Conservation (phyloP, 1,140 invertebrate species). For the Apis dorsata region DNA sequence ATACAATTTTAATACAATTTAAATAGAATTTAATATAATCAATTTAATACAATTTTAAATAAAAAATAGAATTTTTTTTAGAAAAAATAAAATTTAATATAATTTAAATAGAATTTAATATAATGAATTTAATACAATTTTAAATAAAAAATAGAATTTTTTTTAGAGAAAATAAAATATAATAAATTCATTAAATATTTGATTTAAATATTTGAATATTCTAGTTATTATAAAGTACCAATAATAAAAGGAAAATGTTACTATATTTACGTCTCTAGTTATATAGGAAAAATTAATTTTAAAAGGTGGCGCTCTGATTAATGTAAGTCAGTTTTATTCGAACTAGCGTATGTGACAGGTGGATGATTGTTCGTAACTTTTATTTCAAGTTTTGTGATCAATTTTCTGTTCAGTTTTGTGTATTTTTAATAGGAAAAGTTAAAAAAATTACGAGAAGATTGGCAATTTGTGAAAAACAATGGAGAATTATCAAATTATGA, state of each 20-base stretch:
- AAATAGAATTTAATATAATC: too few species aligned
- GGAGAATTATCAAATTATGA: slow-evolving; percentile 70
- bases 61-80: too few species aligned
- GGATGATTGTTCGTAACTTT: background rate
- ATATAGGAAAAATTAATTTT: background rate
- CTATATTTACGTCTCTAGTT: background rate
- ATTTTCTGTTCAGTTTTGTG: background rate
- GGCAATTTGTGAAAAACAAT: slow-evolving; percentile 81
- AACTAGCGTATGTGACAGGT: background rate
- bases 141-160: background rate
- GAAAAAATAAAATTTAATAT: too few species aligned
- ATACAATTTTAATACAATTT: too few species aligned
- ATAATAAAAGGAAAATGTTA: background rate
- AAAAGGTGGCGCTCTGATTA: background rate
- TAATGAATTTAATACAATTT: background rate
- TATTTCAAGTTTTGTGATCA: background rate
- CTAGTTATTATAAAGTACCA: background rate
- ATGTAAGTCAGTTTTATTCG: background rate
- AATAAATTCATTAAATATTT: background rate
- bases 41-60: too few species aligned
- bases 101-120: too few species aligned
- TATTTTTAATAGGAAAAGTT: slow-evolving; percentile 79
- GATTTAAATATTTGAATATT: background rate
- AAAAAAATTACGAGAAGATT: slow-evolving; percentile 83
- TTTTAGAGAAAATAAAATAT: background rate